Evolutionary conservation across 2,113 vertebrate genomes (phyloP).

Genomic region (Tauraco erythrolophus): DNA sequence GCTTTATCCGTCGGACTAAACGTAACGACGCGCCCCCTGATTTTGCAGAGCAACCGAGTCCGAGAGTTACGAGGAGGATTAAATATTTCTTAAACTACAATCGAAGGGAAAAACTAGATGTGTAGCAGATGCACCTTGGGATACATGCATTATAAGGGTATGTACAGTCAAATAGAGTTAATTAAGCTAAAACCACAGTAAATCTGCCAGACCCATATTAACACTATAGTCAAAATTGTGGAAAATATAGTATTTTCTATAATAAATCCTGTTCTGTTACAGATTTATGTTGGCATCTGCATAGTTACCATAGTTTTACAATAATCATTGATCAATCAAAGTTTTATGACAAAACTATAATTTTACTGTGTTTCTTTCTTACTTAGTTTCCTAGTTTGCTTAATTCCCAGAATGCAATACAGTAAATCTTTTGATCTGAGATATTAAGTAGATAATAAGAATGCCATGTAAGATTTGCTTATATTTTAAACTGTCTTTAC

Average conservation of each 20-base stretch:
- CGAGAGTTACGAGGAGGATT: constrained; percentile 3
- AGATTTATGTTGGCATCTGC: constrained; percentile 76
- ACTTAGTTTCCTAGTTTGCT: constrained; percentile 77
- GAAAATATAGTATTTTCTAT: constrained; percentile 76
- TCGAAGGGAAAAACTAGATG: constrained; percentile 19
- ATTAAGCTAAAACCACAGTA: constrained; percentile 77
- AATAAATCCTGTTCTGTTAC: constrained; percentile 72
- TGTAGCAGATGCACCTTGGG: constrained; percentile 25
- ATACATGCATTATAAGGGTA: constrained; percentile 65
- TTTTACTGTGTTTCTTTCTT: constrained; percentile 66
- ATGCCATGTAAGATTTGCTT: constrained; percentile 77
- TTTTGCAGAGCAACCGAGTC: background rate
- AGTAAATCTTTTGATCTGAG: constrained; percentile 71
- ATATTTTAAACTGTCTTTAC: constrained; percentile 76
- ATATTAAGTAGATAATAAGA: constrained; percentile 81
- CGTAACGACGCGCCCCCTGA: rapidly evolving
- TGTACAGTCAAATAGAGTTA: constrained; percentile 69
- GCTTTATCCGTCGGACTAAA: background rate
- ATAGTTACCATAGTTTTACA: constrained; percentile 75
- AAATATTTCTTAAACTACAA: constrained; percentile 56
- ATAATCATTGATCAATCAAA: constrained; percentile 80
- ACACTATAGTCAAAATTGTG: constrained; percentile 72
- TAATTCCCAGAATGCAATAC: constrained; percentile 76
- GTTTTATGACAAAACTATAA: constrained; percentile 79
- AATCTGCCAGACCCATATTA: constrained; percentile 73